Base-by-base conservation (phyloP, 2,888 invertebrate genomes). In the Brenthis ino region DNA sequence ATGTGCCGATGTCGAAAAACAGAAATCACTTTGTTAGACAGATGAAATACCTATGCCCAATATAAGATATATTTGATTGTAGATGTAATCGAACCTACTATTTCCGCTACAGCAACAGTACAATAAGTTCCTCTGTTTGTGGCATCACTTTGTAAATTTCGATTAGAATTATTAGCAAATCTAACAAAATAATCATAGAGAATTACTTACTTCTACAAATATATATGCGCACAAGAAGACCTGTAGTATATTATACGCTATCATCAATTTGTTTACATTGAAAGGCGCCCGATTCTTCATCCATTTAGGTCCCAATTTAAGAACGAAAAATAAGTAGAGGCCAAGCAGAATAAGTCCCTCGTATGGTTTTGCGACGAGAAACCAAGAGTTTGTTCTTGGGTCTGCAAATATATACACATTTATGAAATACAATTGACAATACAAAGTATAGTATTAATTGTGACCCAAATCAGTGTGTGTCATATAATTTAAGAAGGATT, bases 241-340 rank as follows among this genome's bases (percentile, higher is more conserved):
- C 94, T 97, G 97, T 3, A 94, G 63, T 0, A 94, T 82, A 78
- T 97, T 96, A 80, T 96, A 97, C 0, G 94, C 79, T 69, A 96
- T 94, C 76, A 97, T 90, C 16, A 96, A 69, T 75, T 91, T 93
- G 28, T 95, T 93, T 50, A 97, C 78, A 67, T 96, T 94, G 74
- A 94, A 94, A 0, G 97, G 95, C 61, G 89, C 83, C 24, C 95
- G 91, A 69, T 95, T 89, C 68, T 93, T 93, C 97, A 97, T 97
- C 80, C 94, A 92, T 55, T 91, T 87, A 0, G 97, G 97, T 0
- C 97, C 97, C 80, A 95, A 89, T 78, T 94, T 94, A 33, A 94
- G 87, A 0, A 97, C 95, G 76, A 97, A 95, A 77, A 95, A 91
- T 14, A 97, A 87, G 82, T 98, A 98, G 0, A 93, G 67, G 0